Base-by-base conservation (phyloP, 1,140 invertebrate species). In the Latrodectus geometricus region DNA sequence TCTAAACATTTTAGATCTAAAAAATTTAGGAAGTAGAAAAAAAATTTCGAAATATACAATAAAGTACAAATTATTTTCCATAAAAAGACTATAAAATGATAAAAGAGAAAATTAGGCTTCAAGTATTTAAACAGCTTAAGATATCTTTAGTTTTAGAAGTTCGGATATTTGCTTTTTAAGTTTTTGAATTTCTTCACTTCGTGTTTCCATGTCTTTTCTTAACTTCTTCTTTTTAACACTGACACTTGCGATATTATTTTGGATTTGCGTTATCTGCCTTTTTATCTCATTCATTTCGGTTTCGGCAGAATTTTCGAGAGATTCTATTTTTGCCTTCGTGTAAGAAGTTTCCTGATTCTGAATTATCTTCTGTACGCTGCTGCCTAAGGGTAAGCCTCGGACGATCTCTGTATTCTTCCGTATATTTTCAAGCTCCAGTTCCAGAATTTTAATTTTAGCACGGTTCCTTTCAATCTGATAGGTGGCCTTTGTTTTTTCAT, bases 81-180 rank as follows among this genome's bases (percentile, higher is more conserved):
- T 35, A 35, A 3, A 35, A 35, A 35, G 35, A 35, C 35, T 35
- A 35, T 35, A 35, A 35, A 35, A 35, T 35, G n/a, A n/a, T n/a
- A n/a, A n/a, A n/a, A n/a, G n/a, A n/a, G n/a, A n/a, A n/a, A n/a
- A n/a, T n/a, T n/a, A n/a, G n/a, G n/a, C n/a, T n/a, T n/a, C n/a
- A n/a, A n/a, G n/a, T 35, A 35, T 35, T 35, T 35, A 35, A 35
- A 35, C 35, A 35, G 5, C 35, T 35, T 35, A 11, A 14, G 54
- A 61, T 17, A 61, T 61, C 17, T 61, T 61, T 61, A 84, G 8
- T 12, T 76, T 68, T 2, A 35, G 73, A 9, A 86, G 50, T 72
- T 86, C 83, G 5, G 23, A 15, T 56, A 86, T 69, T 20, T 86
- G 50, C 9, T 74, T 74, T 70, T 70, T 86, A 21, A 86, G 23